phyloP scores from a whole-genome alignment of 2,113 vertebrate genomes.

The Thinocorus orbignyianus region DNA sequence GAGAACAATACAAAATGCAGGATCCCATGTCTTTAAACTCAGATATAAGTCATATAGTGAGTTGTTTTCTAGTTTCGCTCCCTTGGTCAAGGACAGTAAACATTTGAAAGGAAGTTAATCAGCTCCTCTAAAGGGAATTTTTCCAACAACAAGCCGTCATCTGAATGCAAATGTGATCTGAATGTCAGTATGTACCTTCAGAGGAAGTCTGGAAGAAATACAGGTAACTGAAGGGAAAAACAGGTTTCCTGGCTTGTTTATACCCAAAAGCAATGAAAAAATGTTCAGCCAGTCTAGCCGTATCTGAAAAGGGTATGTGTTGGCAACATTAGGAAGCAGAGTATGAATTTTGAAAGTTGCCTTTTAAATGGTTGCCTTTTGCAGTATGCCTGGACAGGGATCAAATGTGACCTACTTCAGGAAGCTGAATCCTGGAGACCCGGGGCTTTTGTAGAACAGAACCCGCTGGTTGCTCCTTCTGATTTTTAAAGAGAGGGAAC shows the following conservation, averaged over 20 bases:
- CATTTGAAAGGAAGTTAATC: neutral
- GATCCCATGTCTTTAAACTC: neutral
- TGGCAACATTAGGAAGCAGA: neutral
- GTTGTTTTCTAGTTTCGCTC: neutral
- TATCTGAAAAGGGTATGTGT: neutral
- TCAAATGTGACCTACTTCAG: constrained; percentile 26
- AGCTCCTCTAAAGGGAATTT: constrained; percentile 1
- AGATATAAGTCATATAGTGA: neutral
- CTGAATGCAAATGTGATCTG: constrained; percentile 42
- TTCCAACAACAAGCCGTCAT: constrained; percentile 27
- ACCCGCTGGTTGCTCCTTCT: neutral
- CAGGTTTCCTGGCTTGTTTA: neutral
- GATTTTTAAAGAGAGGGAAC: neutral
- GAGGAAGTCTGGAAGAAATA: constrained; percentile 6
- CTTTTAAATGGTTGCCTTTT: neutral
- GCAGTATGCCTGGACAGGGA: neutral
- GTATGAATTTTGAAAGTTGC: neutral
- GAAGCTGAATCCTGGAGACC: neutral
- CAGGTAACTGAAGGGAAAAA: constrained; percentile 45
- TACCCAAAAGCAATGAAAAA: neutral
- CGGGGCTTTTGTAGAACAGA: neutral
- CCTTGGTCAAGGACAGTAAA: neutral
- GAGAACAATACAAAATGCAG: constrained; percentile 4
- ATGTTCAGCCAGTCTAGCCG: neutral
- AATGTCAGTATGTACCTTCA: constrained; percentile 34